A percentile compares a stretch with the other conserved stretches of the same genome.
Evolutionary conservation across 2,113 vertebrate species (phyloP).

Genomic region (Forbesichthys agassizii): DNA sequence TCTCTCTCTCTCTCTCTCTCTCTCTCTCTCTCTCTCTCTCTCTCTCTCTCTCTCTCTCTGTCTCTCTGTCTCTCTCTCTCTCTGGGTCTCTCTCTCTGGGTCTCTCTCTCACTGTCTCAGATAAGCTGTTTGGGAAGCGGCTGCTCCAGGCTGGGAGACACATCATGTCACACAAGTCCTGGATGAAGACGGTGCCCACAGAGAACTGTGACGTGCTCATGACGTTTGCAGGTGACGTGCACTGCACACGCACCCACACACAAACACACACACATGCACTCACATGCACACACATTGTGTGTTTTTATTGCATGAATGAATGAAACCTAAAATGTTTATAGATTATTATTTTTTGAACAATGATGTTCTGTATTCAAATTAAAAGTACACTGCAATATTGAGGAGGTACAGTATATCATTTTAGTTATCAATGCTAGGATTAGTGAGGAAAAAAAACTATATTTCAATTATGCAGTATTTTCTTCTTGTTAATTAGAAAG

Average conservation of each 20-base stretch:
- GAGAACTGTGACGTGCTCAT: conserved; percentile 98
- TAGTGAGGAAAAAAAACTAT: too few relatives aligned
- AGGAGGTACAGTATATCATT: too few relatives aligned
- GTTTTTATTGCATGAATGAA: too few relatives aligned
- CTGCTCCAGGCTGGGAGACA: conserved; percentile 94
- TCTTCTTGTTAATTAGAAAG: too few relatives aligned
- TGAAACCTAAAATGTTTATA: too few relatives aligned
- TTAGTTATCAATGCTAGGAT: too few relatives aligned
- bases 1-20: neutral
- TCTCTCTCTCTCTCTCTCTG: conserved; percentile 5
- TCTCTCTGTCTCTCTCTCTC: conserved; percentile 4
- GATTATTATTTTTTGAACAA: too few relatives aligned
- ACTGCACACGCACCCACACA: conserved; percentile 8
- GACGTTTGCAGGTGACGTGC: conserved; percentile 88
- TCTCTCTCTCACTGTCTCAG: conserved; percentile 69
- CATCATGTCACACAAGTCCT: conserved; percentile 97
- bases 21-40: neutral
- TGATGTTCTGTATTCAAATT: too few relatives aligned
- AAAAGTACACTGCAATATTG: too few relatives aligned
- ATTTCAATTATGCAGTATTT: too few relatives aligned
- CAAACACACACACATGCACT: neutral
- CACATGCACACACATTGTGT: neutral
- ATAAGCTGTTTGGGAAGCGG: conserved; percentile 95
- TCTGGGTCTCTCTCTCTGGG: conserved; percentile 27
- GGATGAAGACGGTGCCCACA: conserved; percentile 98